Evolutionary conservation across 2,113 vertebrate species (phyloP), one percentile per base, ranked within the genome.

Genomic region (Crotalus tigris): DNA sequence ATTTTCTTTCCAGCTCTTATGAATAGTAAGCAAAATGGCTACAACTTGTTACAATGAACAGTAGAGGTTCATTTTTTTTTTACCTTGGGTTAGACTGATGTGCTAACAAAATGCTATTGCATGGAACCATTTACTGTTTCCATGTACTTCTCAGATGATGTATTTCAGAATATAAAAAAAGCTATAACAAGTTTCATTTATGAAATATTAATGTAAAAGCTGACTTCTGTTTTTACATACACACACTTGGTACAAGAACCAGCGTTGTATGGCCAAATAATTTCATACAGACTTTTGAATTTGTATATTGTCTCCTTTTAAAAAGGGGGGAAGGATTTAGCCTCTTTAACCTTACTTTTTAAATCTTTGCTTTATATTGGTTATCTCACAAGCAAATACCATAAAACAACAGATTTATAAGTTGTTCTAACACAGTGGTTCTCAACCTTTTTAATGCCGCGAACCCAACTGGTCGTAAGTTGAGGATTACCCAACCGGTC

Each of bases 81-180:
- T 19, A 17, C n/a, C 33, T 75, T 75, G n/a, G 13, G n/a, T 75
- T 49, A 49, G 59, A 61, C 26, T 29, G 29, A 69, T 69, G n/a
- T 75, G 85, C 44, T 85, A 85, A 0, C 75, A 23, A 24, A 39
- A 46, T 24, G 2, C 1, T 12, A 91, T 21, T 0, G 19, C 51
- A 75, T 39, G 46, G 0, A 21, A 13, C 11, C 12, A 23, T 61
- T 24, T 0, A 0, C 39, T 58, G 39, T 29, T 5, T 0, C 8
- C 19, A 13, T 59, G 23, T 1, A 1, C 1, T 58, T 88, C 29
- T 53, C 88, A 92, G 44, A 90, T 1, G 24, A 64, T 0, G 9
- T 81, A 51, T 87, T 93, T 69, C 58, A 54, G 33, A 44, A 26
- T 13, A 51, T 55, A 46, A 21, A 33, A 46, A 46, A 54, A 3